Evolutionary conservation across 2,888 invertebrate species (phyloP), one percentile per base, ranked within the genome.

Genomic region (Cantharis rufa): DNA sequence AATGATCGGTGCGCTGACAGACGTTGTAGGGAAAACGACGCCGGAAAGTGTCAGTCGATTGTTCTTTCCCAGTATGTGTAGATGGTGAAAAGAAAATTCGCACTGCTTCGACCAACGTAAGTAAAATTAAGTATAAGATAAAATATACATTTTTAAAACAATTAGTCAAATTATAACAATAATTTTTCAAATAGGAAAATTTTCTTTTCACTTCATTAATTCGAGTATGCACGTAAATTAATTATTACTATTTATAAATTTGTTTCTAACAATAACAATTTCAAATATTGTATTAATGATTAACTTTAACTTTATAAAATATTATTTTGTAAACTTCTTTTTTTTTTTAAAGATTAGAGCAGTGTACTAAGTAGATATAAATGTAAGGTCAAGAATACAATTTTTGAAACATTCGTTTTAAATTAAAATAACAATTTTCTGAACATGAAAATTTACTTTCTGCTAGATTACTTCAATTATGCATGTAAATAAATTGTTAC

Each of bases 21-120:
- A 74, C 77, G 74, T 73, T 74, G 74, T 74, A 72, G 74, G 77
- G 74, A 74, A 77, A 77, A 66, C 77, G 77, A 70, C 80, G 79
- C 74, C 79, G 79, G 74, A 70, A 74, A 79, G 75, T 79, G 78
- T 80, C 80, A 80, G 80, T 80, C 77, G 80, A 79, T 79, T 79
- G 78, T 80, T 80, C 78, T 72, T 72, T 69, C 73, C 69, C 77
- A 78, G 62, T 69, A 79, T 79, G 80, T 79, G 78, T 72, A 78
- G 80, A 74, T 66, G 74, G 32, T 76, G 79, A 72, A 62, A 70
- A 74, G 74, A 68, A 32, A 48, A 63, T 70, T 48, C 32, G 27
- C 28, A 63, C 70, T 69, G 28, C 48, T 24, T 61, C 48, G 76
- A 76, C 66, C 63, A 64, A 61, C 61, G 69, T 63, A 63, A 18